Evolutionary conservation across 2,113 vertebrate genomes (phyloP).

Genomic region (Cepphus grylle): DNA sequence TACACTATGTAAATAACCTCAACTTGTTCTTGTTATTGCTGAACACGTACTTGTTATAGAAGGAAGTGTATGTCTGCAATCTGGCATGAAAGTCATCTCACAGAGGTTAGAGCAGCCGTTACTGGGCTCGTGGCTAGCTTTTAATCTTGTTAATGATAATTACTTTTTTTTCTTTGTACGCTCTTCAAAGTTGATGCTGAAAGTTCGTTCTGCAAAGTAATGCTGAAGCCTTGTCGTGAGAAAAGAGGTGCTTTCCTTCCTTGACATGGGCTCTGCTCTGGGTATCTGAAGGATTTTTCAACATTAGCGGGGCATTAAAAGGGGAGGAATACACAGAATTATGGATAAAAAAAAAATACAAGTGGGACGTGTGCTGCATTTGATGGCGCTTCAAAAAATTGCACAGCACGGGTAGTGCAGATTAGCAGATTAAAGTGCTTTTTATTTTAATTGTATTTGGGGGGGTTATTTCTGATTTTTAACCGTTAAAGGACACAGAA

Average conservation of each 20-base stretch:
- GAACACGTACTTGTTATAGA: neutral
- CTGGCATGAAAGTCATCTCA: slow-evolving; percentile 2
- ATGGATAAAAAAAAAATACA: neutral
- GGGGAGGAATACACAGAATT: neutral
- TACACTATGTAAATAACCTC: neutral
- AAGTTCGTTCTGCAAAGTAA: neutral
- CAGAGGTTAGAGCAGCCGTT: slow-evolving; percentile 24
- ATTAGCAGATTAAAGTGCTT: slow-evolving; percentile 13
- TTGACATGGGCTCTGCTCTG: neutral
- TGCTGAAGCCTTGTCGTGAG: neutral
- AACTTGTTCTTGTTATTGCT: neutral
- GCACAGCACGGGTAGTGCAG: neutral
- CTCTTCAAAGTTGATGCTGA: neutral
- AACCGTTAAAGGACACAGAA: neutral
- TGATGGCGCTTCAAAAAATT: neutral
- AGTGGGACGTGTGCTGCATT: neutral
- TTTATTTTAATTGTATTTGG: neutral
- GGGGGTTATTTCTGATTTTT: neutral
- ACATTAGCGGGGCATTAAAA: neutral
- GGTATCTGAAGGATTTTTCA: neutral
- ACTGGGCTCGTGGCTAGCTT: neutral
- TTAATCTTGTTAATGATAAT: slow-evolving; percentile 34
- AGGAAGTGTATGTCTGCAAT: neutral
- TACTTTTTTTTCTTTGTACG: neutral
- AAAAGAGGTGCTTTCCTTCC: neutral